Conservation (phyloP, 2,113 vertebrate genomes). For the Formicarius rufipectus region DNA sequence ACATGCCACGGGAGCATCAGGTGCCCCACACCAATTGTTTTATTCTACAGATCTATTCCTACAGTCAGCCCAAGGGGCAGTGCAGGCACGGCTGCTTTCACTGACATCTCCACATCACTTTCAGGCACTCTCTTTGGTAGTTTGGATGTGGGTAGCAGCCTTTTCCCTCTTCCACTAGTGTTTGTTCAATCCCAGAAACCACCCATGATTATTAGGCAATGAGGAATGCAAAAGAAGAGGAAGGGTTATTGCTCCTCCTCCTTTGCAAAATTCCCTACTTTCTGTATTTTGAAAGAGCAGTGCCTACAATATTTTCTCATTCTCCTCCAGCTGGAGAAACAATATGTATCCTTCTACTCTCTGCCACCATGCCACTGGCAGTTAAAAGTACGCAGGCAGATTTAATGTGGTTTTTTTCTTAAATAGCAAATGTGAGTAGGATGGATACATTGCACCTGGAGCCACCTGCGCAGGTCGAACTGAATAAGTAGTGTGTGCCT, state of each 20-base stretch:
- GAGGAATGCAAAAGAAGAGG: neutral
- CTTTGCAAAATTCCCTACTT: neutral
- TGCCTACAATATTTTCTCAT: neutral
- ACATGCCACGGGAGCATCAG: neutral
- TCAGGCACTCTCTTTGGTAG: neutral
- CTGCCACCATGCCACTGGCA: neutral
- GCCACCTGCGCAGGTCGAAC: neutral
- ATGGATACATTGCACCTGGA: neutral
- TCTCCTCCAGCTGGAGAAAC: neutral
- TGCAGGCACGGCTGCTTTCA: neutral
- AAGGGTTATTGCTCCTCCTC: neutral
- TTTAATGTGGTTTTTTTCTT: neutral
- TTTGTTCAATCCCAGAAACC: neutral
- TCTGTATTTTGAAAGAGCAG: neutral
- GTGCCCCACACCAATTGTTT: neutral
- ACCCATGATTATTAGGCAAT: neutral
- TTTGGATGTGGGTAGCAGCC: neutral
- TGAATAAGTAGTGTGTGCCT: neutral
- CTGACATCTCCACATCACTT: neutral
- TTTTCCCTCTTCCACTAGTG: neutral
- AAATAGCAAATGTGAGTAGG: neutral
- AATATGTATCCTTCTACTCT: neutral
- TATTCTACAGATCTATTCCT: neutral
- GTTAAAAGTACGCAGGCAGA: neutral
- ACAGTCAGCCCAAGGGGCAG: rapidly evolving